Base-by-base conservation (phyloP, 2,888 invertebrate genomes). In the Tinea pellionella region DNA sequence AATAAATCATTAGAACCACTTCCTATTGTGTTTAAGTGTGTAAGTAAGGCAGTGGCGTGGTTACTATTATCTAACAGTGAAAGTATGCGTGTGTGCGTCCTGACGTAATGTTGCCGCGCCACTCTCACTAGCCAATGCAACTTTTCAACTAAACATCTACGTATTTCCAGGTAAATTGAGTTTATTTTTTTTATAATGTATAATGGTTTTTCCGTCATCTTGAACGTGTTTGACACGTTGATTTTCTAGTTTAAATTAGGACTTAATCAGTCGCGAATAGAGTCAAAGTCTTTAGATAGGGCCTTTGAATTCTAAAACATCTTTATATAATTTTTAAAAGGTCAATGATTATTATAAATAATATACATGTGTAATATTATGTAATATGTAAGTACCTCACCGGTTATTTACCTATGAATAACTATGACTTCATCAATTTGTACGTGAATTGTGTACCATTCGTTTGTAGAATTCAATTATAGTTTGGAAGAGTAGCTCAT, bases 1-100 rank as follows among this genome's bases (percentile, higher is more conserved):
- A 66, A 66, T 70, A 71, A 66, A 67, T 65, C 63, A 66, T 72
- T 75, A 74, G 13, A 68, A 24, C 75, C 66, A 77, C 76, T 81
- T 79, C 78, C 77, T 78, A 78, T 78, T 78, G 80, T 78, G 66
- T 80, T 75, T 79, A 79, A 80, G 77, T 80, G 79, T 81, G 82
- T 80, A 83, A 83, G 85, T 85, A 82, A 83, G 84, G 74, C 84
- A 81, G 75, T 76, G 70, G 77, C 74, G 71, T 72, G 67, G 80
- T 62, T 75, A 72, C 69, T 77, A 79, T 87, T 85, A 86, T 84
- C 84, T 85, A 87, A 86, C 77, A 84, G 81, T 82, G 81, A 81
- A 83, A 84, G 83, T 83, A 78, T 78, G 79, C 74, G 77, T 78
- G 80, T 85, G 84, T 83, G 84, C 74, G 80, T 67, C 68, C 63